Evolutionary conservation across 2,888 invertebrate genomes (phyloP).

Genomic region (Pseudolycoriella hygida): DNA sequence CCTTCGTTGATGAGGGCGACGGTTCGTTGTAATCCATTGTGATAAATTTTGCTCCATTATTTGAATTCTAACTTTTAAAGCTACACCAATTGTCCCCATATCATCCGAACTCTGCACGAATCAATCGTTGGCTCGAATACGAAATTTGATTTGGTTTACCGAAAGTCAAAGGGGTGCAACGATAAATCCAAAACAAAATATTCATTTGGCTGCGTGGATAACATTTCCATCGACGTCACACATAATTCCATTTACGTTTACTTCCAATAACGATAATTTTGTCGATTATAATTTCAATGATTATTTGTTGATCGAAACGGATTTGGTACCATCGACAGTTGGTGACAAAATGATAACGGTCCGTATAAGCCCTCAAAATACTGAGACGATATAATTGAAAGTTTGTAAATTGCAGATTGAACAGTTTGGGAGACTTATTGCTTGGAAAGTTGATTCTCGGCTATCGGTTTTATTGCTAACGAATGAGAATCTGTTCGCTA

Average conservation of each 20-base stretch:
- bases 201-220: slow-evolving; percentile 33
- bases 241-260: slow-evolving; percentile 15
- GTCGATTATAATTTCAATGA: slow-evolving; percentile 14
- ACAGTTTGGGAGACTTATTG: slow-evolving; percentile 57
- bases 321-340: slow-evolving; percentile 16
- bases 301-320: slow-evolving; percentile 24
- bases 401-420: slow-evolving; percentile 40
- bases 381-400: too few relatives aligned
- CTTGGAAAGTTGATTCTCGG: slow-evolving; percentile 61
- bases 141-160: slow-evolving; percentile 26
- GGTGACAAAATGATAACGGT: slow-evolving; percentile 17
- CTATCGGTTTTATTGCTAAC: slow-evolving; percentile 60
- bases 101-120: slow-evolving; percentile 27
- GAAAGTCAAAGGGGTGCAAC: slow-evolving; percentile 26
- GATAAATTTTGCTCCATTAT: too few relatives aligned
- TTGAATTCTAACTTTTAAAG: too few relatives aligned
- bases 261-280: slow-evolving; percentile 10
- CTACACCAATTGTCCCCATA: too few relatives aligned
- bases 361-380: slow-evolving; percentile 7
- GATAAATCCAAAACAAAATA: slow-evolving; percentile 27
- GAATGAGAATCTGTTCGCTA: slow-evolving; percentile 54
- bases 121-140: slow-evolving; percentile 23
- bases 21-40: too few relatives aligned
- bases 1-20: too few relatives aligned
- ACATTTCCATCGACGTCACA: slow-evolving; percentile 29